A percentile compares a stretch with the other conserved stretches of the same genome.
Evolutionary conservation across 1,140 invertebrate genomes (phyloP).

Genomic region (Atta cephalotes): DNA sequence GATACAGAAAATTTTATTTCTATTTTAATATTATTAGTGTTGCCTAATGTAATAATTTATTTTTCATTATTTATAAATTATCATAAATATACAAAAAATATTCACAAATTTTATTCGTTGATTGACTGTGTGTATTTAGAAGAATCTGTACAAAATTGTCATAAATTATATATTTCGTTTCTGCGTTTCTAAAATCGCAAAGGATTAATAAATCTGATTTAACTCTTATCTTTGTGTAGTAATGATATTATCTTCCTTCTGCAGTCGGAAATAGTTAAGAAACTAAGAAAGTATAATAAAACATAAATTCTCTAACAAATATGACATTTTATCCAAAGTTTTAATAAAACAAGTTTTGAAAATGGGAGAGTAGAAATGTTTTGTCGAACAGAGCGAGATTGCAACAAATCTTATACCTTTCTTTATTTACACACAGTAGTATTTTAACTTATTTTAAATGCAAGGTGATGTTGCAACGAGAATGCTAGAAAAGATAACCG

Average conservation of each 20-base stretch:
- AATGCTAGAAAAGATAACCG: conserved; percentile 23
- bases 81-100: not conserved
- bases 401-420: not conserved
- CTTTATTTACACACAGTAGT: not conserved
- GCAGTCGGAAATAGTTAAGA: not conserved
- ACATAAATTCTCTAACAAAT: not conserved
- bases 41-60: not conserved
- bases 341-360: not conserved
- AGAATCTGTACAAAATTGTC: not conserved
- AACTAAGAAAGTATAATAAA: not conserved
- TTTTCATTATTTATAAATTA: not conserved
- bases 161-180: conserved; percentile 4
- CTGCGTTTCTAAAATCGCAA: not conserved
- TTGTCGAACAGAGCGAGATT: not conserved
- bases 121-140: not conserved
- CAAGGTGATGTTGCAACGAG: not conserved
- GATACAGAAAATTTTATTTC: not conserved
- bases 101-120: conserved; percentile 16
- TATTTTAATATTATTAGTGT: conserved; percentile 1
- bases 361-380: not conserved
- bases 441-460: not conserved
- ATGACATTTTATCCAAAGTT: not conserved
- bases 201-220: conserved; percentile 51
- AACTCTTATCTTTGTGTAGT: conserved; percentile 26
- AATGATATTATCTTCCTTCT: conserved; percentile 27